These are phyloP conservation scores for Diaprepes abbreviatus DNA, from an alignment of 2,888 invertebrate genomes.

Conservation along the genomic window DNA sequence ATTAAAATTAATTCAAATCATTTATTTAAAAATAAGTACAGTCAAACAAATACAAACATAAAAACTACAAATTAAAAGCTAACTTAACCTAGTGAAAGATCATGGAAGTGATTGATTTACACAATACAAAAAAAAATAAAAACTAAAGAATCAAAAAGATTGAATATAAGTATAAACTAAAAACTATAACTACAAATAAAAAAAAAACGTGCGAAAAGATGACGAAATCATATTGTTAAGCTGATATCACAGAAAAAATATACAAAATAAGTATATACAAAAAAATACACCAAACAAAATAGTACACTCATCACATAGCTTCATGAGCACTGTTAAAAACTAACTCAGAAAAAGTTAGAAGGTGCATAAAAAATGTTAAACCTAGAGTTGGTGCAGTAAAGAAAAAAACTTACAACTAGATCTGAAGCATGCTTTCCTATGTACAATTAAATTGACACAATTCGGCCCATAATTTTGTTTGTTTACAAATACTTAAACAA, in stretches of 20 bases:
- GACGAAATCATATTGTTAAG: constrained; percentile 57
- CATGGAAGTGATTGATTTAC: constrained; percentile 43
- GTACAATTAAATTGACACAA: constrained; percentile 67
- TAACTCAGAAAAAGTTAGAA: constrained; percentile 56
- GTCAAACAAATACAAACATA: constrained; percentile 4
- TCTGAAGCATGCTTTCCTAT: constrained; percentile 56
- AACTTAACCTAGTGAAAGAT: constrained; percentile 52
- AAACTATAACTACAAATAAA: constrained; percentile 33
- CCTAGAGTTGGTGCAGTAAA: constrained; percentile 9
- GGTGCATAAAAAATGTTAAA: constrained; percentile 41
- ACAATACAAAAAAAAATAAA: constrained; percentile 36
- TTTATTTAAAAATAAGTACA: constrained; percentile 10
- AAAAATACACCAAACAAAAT: constrained; percentile 50
- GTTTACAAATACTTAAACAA: constrained; percentile 26
- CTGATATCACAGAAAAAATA: constrained; percentile 66
- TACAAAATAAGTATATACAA: constrained; percentile 54
- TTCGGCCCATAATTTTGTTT: constrained; percentile 61
- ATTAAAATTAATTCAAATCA: constrained; percentile 13
- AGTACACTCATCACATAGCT: constrained; percentile 63
- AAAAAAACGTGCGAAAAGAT: constrained; percentile 6
- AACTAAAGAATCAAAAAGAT: constrained; percentile 45
- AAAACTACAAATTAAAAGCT: constrained; percentile 23
- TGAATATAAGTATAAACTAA: constrained; percentile 26
- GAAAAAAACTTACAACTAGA: constrained; percentile 35
- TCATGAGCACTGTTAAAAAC: constrained; percentile 60